Evolutionary conservation across 2,113 vertebrate genomes (phyloP).

Genomic region (Odontophorus gujanensis): DNA sequence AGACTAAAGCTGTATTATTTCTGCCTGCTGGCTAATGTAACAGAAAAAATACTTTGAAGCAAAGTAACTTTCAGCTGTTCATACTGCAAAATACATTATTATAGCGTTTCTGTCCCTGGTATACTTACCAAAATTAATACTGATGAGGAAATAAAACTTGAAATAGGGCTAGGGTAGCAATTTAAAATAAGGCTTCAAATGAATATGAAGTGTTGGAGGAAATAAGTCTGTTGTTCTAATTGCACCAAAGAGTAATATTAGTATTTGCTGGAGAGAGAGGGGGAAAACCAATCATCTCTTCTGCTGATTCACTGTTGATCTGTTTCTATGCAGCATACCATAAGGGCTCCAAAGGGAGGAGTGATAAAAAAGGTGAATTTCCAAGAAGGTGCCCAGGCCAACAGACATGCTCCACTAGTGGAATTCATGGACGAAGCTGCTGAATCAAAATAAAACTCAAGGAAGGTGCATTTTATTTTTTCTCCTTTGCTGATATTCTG

Average conservation of each 20-base stretch:
- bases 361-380: constrained; percentile 91
- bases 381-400: constrained; percentile 90
- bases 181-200: not conserved
- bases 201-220: not conserved
- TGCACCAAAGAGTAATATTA: not conserved
- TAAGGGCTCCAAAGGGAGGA: constrained; percentile 89
- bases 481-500: not conserved
- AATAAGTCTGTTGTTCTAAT: not conserved
- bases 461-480: constrained; percentile 19
- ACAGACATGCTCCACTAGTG: constrained; percentile 85
- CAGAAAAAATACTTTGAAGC: not conserved
- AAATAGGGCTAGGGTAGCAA: not conserved
- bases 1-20: not conserved
- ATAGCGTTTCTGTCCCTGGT: not conserved
- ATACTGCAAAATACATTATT: not conserved
- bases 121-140: not conserved
- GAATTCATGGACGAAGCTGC: constrained; percentile 85
- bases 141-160: not conserved
- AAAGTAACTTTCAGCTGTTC: not conserved
- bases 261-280: not conserved
- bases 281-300: not conserved
- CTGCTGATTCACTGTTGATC: not conserved
- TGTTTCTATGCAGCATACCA: constrained; percentile 86
- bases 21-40: not conserved
- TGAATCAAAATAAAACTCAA: constrained; percentile 39